phyloP scores from a whole-genome alignment of 2,888 invertebrate genomes.

The Himalopsyche japonica region DNA sequence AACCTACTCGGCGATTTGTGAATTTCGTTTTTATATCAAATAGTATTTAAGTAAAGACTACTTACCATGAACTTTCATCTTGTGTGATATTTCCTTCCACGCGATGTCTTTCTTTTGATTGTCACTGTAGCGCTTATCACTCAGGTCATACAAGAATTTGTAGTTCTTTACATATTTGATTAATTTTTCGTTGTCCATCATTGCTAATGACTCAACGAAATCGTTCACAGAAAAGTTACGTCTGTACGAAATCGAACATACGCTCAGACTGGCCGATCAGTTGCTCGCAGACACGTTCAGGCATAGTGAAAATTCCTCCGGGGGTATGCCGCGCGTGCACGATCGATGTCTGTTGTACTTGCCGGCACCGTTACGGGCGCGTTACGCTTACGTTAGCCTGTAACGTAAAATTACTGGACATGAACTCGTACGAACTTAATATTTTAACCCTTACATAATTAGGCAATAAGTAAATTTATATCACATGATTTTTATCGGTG shows the following conservation, averaged over 20 bases:
- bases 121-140: conserved; percentile 17
- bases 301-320: background rate
- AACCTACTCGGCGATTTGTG: too few relatives aligned
- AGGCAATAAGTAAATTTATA: too few relatives aligned
- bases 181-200: conserved; percentile 23
- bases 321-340: too few relatives aligned
- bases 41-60: background rate
- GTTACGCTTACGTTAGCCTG: too few relatives aligned
- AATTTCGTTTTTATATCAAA: too few relatives aligned
- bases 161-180: conserved; percentile 22
- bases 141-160: conserved; percentile 23
- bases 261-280: background rate
- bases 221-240: background rate
- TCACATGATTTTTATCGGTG: too few relatives aligned
- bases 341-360: too few relatives aligned
- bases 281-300: background rate
- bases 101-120: conserved; percentile 15
- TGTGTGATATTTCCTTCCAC: conserved; percentile 22
- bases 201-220: background rate
- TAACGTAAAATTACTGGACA: too few relatives aligned
- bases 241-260: background rate
- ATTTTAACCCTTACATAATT: too few relatives aligned
- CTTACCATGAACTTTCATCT: conserved; percentile 10
- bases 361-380: too few relatives aligned
- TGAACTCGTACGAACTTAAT: too few relatives aligned